Evolutionary conservation across 64 coral and sea anemone species (phyloP).

Genomic region (Exaiptasia diaphana): DNA sequence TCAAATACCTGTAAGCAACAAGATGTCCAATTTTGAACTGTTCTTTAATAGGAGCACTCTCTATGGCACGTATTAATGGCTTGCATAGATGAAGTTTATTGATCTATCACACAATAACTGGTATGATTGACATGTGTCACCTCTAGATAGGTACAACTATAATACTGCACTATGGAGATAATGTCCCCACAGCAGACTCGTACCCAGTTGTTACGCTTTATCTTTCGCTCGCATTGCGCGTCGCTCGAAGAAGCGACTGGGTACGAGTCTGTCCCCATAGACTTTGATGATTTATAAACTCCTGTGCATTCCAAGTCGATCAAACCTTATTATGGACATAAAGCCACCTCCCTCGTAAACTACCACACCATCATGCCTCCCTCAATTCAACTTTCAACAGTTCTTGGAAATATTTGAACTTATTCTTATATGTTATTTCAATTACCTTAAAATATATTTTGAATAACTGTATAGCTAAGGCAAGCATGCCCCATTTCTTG

Average conservation of each 20-base stretch:
- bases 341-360: no score
- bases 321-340: no score
- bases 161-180: neutral
- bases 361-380: no score
- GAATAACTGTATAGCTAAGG: slow-evolving; percentile 90
- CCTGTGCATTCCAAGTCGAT: no score
- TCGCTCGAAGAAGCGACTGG: no score
- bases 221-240: no score
- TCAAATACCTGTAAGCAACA: slow-evolving; percentile 82
- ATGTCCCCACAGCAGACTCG: neutral
- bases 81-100: slow-evolving; percentile 96
- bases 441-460: slow-evolving; percentile 99
- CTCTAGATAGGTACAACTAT: neutral
- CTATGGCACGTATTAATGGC: slow-evolving; percentile 93
- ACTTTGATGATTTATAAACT: no score
- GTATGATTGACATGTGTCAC: neutral
- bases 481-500: slow-evolving; percentile 99
- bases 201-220: no score
- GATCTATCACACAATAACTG: slow-evolving; percentile 71
- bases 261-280: no score
- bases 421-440: no score
- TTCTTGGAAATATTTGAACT: no score
- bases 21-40: slow-evolving; percentile 92
- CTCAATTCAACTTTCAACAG: no score
- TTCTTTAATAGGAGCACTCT: slow-evolving; percentile 94